Base-by-base conservation (phyloP, 1,140 invertebrate genomes). In the Ectropis grisescens region DNA sequence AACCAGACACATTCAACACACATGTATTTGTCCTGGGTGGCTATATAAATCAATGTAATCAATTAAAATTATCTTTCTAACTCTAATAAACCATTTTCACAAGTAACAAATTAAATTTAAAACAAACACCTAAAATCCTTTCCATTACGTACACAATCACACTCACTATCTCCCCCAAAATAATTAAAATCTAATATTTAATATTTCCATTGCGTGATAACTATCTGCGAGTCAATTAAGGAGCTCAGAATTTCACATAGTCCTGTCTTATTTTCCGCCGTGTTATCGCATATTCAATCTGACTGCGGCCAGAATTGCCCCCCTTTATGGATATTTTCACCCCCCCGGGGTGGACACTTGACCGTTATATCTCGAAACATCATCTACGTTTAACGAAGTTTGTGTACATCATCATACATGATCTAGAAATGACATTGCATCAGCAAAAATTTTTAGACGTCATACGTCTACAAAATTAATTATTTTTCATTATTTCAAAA, bases 341-440 rank as follows among this genome's bases (percentile, higher is more conserved):
- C 74, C 70, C 65, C 67, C 48, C 51, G 70, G 67, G 66, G n/a
- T n/a, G 68, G 69, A 79, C 69, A 75, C 74, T 79, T 76, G 74
- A 79, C 70, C 67, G 59, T 54, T 54, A 53, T 71, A 72, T 75
- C 74, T 75, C 64, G 58, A 75, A 64, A 74, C 74, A 79, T 79
- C 74, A 79, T 75, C 70, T 68, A 69, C 74, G 70, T 70, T 62
- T 72, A 65, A 57, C 66, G 60, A 69, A 64, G 68, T 79, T n/a
- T n/a, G n/a, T n/a, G n/a, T n/a, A n/a, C n/a, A n/a, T n/a, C n/a
- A n/a, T n/a, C n/a, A n/a, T n/a, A n/a, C n/a, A n/a, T n/a, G n/a
- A n/a, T n/a, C n/a, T n/a, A n/a, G n/a, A n/a, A 79, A 79, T 79
- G 74, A 58, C 60, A 58, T 15, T 24, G 39, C 37, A 8, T 19